Evolutionary conservation across 1,140 invertebrate genomes (phyloP), one percentile per base, ranked within the genome.

Genomic region (Hypsibius dujardini): DNA sequence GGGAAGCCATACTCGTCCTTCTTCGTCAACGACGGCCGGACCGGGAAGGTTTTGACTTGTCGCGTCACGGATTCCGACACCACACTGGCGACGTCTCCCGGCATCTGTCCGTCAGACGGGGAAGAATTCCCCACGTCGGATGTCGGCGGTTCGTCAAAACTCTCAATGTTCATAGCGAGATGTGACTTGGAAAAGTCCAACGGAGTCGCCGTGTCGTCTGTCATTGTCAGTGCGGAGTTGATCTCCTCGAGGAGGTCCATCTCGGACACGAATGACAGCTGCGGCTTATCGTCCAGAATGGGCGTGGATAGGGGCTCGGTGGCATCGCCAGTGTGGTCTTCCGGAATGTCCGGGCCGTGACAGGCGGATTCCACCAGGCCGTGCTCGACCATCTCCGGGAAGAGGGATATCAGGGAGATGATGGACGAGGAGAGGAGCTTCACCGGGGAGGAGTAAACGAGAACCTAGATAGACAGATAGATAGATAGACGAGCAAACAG

Each of bases 391-490:
- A 89, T 88, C 75, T 87, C 86, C 73, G 95, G 95, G 81, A 92
- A 86, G 46, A 98, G 78, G 12, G 94, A 96, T 7, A 95, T 81
- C 59, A 98, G 81, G 15, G 92, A 88, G 15, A 98, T 79, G 74
- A 98, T 86, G 1, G 88, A 85, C 42, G 87, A 85, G 76, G 91
- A 94, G 69, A 98, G 82, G 46, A 87, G 86, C 72, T 91, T 87
- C 1, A 96, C 94, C 1, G 94, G 93, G 15, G 92, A 88, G 72
- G 92, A 89, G 80, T 90, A 92, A 77, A 97, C 92, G 71, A 98
- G 84, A 67, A 83, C 79, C 82, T 83, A 72, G 47, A 77, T 46
- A 56, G 50, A 56, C n/a, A n/a, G n/a, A n/a, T n/a, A n/a, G n/a
- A n/a, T n/a, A n/a, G n/a, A n/a, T n/a, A n/a, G n/a, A n/a, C n/a